phyloP scores from a whole-genome alignment of 2,888 invertebrate species.

The Drosophila antonietae region DNA sequence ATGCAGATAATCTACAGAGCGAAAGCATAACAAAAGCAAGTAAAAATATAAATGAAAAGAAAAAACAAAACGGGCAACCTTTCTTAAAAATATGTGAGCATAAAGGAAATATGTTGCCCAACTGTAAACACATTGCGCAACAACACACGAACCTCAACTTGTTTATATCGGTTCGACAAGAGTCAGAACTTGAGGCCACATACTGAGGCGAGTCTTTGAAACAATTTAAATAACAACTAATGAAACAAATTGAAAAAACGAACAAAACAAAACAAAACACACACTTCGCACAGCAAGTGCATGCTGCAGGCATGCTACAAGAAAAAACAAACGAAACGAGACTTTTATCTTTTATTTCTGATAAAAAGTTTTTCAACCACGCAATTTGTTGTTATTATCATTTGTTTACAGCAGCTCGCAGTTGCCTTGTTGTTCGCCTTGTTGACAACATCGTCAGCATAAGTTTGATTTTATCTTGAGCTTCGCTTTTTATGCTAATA shows the following conservation, averaged over 20 bases:
- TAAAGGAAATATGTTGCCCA: conserved; percentile 22
- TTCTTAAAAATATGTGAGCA: neutral
- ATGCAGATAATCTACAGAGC: conserved; percentile 29
- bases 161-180: neutral
- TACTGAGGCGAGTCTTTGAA: neutral
- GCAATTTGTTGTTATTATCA: conserved; percentile 54
- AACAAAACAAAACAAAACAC: neutral
- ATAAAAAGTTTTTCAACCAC: conserved; percentile 14
- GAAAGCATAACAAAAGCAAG: neutral
- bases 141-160: neutral
- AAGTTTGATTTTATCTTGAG: conserved; percentile 71
- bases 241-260: neutral
- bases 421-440: conserved; percentile 35
- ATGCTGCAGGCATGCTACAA: neutral
- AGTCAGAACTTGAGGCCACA: neutral
- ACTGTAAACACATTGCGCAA: conserved; percentile 10
- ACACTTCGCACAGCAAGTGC: neutral
- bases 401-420: conserved; percentile 37
- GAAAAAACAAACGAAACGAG: neutral
- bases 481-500: conserved; percentile 69
- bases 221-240: conserved; percentile 11
- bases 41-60: neutral
- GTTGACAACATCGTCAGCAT: conserved; percentile 63
- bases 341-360: conserved; percentile 9
- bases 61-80: neutral